Evolutionary conservation across 2,113 vertebrate species (phyloP).

Genomic region (Clarias magur): DNA sequence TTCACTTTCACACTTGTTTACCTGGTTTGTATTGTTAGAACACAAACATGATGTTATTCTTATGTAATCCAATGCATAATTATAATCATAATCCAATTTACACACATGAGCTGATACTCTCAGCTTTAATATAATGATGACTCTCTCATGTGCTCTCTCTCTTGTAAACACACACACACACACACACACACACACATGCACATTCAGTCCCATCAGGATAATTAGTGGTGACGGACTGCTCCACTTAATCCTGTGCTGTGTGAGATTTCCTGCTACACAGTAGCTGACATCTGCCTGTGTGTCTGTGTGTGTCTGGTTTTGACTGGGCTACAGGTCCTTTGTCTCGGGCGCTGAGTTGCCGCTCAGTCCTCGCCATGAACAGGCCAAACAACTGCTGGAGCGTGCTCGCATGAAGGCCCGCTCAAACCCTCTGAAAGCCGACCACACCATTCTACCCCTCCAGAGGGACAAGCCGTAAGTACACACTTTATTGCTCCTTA

Average conservation of each 20-base stretch:
- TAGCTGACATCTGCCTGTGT: constrained; percentile 59
- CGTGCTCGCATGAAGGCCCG: constrained; percentile 83
- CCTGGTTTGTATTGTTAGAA: not conserved
- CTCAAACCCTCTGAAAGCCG: constrained; percentile 84
- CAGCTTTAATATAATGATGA: no score
- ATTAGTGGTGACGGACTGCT: constrained; percentile 66
- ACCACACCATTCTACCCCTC: constrained; percentile 81
- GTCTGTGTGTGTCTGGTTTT: constrained; percentile 41
- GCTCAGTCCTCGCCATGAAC: constrained; percentile 76
- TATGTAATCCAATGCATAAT: constrained; percentile 7
- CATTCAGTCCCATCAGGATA: constrained; percentile 62
- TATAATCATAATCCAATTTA: constrained; percentile 36
- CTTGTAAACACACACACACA: not conserved
- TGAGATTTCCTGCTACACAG: constrained; percentile 52
- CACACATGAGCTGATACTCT: constrained; percentile 32
- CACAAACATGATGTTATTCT: constrained; percentile 2
- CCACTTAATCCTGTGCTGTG: constrained; percentile 68
- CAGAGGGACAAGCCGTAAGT: constrained; percentile 76
- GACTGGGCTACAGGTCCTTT: constrained; percentile 67
- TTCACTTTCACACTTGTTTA: not conserved
- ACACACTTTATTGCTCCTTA: constrained; percentile 2
- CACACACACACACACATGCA: not conserved
- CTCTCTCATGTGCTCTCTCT: not conserved
- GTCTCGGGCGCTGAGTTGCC: constrained; percentile 65
- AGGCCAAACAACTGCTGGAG: constrained; percentile 78